Evolutionary conservation across 2,888 invertebrate genomes (phyloP).

Genomic region (Halictus ligatus): DNA sequence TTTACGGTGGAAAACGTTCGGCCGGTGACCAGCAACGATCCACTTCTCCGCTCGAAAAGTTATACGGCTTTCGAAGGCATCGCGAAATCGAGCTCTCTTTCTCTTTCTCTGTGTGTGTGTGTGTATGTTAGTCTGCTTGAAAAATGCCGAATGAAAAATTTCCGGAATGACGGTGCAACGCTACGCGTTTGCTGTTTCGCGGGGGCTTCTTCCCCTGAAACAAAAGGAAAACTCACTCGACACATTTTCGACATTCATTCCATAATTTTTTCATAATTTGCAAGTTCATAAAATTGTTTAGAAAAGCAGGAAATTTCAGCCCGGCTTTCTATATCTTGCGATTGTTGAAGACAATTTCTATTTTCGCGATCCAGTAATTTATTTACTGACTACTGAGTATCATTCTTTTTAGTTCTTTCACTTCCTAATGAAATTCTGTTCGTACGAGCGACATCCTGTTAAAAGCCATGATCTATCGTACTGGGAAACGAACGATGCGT

Average conservation of each 20-base stretch:
- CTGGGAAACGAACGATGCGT: too few relatives aligned
- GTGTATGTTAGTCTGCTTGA: not conserved
- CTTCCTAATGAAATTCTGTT: too few relatives aligned
- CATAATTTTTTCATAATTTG: not conserved
- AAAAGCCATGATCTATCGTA: too few relatives aligned
- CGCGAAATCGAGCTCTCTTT: not conserved
- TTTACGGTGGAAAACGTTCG: not conserved
- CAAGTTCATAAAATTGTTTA: not conserved
- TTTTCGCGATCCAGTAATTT: too few relatives aligned
- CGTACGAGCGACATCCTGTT: too few relatives aligned
- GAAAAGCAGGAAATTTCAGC: too few relatives aligned
- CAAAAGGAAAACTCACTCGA: not conserved
- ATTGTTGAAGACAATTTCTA: too few relatives aligned
- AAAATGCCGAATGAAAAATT: slow-evolving; percentile 2
- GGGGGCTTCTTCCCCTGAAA: not conserved
- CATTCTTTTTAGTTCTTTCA: too few relatives aligned
- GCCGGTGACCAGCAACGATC: not conserved
- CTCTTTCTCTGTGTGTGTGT: not conserved
- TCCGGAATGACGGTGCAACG: not conserved
- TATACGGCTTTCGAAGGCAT: not conserved
- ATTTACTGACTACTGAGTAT: too few relatives aligned
- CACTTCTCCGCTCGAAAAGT: slow-evolving; percentile 9
- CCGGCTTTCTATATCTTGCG: too few relatives aligned
- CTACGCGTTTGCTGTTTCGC: not conserved
- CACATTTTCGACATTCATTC: not conserved